phyloP scores from a whole-genome alignment of 2,888 invertebrate species.

The Standfussiana lucernea region DNA sequence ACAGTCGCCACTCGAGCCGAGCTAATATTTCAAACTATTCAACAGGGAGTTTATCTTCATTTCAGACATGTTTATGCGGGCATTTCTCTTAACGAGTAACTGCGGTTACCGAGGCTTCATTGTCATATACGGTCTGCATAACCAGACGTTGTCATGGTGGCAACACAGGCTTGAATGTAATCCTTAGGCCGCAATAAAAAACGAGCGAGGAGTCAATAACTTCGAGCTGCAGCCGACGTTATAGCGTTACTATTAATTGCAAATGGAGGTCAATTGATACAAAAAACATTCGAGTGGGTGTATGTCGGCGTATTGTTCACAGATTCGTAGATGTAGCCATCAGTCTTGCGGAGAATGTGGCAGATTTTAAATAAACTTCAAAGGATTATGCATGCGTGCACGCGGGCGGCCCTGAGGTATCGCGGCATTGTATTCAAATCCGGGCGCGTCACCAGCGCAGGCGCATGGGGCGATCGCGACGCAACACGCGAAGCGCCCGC shows the following conservation, averaged over 20 bases:
- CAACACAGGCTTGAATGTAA: conserved; percentile 76
- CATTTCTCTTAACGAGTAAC: conserved; percentile 76
- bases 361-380: conserved; percentile 83
- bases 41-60: conserved; percentile 82
- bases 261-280: conserved; percentile 83
- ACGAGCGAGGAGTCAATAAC: conserved; percentile 80
- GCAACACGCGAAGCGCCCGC: conserved; percentile 70
- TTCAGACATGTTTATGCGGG: conserved; percentile 81
- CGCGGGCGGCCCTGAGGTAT: conserved; percentile 88
- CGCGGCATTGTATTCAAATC: conserved; percentile 90
- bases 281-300: conserved; percentile 75
- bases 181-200: conserved; percentile 75
- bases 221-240: conserved; percentile 74
- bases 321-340: conserved; percentile 78
- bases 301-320: conserved; percentile 72
- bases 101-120: conserved; percentile 76
- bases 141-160: conserved; percentile 67
- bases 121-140: conserved; percentile 76
- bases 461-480: conserved; percentile 64
- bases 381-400: conserved; percentile 87
- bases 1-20: conserved; percentile 72
- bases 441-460: conserved; percentile 77
- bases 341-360: conserved; percentile 81
- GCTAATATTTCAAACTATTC: conserved; percentile 82
- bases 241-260: conserved; percentile 81